phyloP scores from a whole-genome alignment of 2,797 vertebrate genomes.

The Gambusia yucatana region DNA sequence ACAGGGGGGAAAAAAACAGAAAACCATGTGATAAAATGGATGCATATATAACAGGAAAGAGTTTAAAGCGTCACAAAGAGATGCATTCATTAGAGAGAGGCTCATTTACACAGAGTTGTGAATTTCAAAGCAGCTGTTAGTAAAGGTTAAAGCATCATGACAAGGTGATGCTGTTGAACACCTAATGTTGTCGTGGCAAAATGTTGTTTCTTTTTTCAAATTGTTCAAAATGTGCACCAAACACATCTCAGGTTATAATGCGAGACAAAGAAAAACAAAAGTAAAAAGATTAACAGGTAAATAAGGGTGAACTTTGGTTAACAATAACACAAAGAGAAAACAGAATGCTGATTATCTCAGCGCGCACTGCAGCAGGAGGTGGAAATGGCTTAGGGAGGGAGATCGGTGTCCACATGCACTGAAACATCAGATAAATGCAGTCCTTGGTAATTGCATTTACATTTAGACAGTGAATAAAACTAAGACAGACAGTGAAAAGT shows the following conservation, averaged over 20 bases:
- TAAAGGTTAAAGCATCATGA: neutral
- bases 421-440: conserved; percentile 76
- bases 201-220: neutral
- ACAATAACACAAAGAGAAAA: conserved; percentile 66
- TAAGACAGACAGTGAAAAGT: conserved; percentile 70
- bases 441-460: conserved; percentile 73
- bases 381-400: conserved; percentile 62
- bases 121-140: conserved; percentile 36
- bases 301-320: conserved; percentile 30
- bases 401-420: conserved; percentile 71
- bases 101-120: conserved; percentile 21
- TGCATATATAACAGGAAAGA: conserved; percentile 30
- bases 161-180: conserved; percentile 5
- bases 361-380: conserved; percentile 58
- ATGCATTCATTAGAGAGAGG: conserved; percentile 9
- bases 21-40: conserved; percentile 32
- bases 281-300: conserved; percentile 25
- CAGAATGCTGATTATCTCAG: conserved; percentile 46
- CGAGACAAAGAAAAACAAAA: conserved; percentile 40
- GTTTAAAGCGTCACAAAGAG: conserved; percentile 7
- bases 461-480: conserved; percentile 72
- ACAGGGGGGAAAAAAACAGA: conserved; percentile 55
- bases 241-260: neutral
- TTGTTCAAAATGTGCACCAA: neutral
- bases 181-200: neutral